These are phyloP conservation scores for Lucilia cuprina DNA, from an alignment of 1,140 invertebrate species.

Conservation along the genomic window DNA sequence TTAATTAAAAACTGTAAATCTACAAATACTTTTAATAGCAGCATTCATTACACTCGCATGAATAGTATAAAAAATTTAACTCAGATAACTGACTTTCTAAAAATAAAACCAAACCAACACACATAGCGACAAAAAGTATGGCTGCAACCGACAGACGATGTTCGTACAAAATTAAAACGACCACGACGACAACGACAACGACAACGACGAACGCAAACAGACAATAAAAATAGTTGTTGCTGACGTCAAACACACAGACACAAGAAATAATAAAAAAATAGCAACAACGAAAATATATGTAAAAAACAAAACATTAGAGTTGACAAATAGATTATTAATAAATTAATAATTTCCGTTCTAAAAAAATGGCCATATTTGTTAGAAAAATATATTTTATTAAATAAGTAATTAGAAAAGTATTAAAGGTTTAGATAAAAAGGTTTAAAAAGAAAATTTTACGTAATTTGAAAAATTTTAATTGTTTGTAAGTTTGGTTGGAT, in stretches of 20 bases:
- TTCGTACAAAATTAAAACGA: background rate
- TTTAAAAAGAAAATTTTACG: background rate
- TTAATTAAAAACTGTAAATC: background rate
- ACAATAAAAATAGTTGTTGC: constrained; percentile 11
- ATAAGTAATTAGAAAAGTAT: too few species aligned
- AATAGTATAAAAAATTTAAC: background rate
- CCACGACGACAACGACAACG: background rate
- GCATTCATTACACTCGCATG: background rate
- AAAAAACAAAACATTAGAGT: background rate
- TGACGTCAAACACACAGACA: background rate
- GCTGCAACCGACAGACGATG: background rate
- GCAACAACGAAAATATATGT: background rate
- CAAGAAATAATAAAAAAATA: background rate
- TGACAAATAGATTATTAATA: background rate
- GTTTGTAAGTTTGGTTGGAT: background rate
- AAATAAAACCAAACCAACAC: background rate
- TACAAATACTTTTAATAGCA: background rate
- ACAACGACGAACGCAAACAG: background rate
- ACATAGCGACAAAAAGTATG: background rate
- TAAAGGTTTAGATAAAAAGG: too few species aligned
- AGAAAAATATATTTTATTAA: background rate
- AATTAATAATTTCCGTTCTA: background rate
- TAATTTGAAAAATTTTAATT: background rate
- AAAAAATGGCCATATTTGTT: background rate
- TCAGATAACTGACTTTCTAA: constrained; percentile 17